Evolutionary conservation across 2,888 invertebrate species (phyloP).

Genomic region (Drosophila aldrichi): DNA sequence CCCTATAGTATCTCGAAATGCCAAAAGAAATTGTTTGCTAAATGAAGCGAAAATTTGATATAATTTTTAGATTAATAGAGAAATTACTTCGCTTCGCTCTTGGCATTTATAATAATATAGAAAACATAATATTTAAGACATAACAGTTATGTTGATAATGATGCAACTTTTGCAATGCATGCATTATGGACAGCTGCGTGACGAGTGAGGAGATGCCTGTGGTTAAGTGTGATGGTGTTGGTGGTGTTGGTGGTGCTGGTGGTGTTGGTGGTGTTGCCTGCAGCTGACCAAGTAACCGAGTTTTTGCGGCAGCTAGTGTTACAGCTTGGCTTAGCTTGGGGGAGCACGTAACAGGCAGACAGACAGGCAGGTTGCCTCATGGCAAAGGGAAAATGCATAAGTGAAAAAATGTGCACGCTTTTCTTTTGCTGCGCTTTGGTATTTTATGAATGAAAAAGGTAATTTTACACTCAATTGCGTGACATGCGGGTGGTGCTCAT

Average conservation of each 20-base stretch:
- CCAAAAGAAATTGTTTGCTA: neutral
- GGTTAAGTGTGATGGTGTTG: conserved; percentile 15
- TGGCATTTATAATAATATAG: conserved; percentile 14
- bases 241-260: conserved; percentile 28
- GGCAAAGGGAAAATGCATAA: conserved; percentile 55
- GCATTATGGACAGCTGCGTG: conserved; percentile 53
- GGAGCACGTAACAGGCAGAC: conserved; percentile 43
- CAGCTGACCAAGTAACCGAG: conserved; percentile 66
- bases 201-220: conserved; percentile 45
- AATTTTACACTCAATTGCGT: conserved; percentile 77
- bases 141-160: conserved; percentile 25
- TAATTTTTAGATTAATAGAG: neutral
- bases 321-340: conserved; percentile 33
- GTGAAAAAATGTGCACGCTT: conserved; percentile 74
- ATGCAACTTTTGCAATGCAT: conserved; percentile 38
- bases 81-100: conserved; percentile 3
- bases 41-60: neutral
- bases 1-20: no score
- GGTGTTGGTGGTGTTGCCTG: conserved; percentile 42
- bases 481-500: conserved; percentile 59
- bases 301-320: conserved; percentile 64
- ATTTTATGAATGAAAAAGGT: conserved; percentile 69
- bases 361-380: conserved; percentile 48
- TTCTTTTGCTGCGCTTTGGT: conserved; percentile 40
- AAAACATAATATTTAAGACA: conserved; percentile 10